Base-by-base conservation (phyloP, 1,140 invertebrate species). In the Cryptotermes secundus region DNA sequence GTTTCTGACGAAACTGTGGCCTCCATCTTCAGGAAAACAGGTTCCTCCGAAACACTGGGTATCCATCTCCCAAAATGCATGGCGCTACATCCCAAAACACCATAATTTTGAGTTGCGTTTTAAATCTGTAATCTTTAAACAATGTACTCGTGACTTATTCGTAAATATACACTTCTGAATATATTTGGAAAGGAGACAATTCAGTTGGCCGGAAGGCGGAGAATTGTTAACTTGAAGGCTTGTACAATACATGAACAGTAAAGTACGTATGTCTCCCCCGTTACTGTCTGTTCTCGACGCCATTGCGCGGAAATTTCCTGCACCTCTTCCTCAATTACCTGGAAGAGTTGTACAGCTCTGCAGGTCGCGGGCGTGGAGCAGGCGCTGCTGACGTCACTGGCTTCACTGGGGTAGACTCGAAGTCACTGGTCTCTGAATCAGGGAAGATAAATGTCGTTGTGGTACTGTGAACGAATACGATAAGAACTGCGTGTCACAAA, bases 361-460 rank as follows among this genome's bases (percentile, higher is more conserved):
- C n/a, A 26, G 83, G 34, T 49, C 36, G 26, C 24, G 81, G 81
- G n/a, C 36, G 36, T 19, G 80, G 80, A 0, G 34, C 3, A 0
- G 26, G 80, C 22, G 12, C 38, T 35, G 0, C 16, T 35, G 26
- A 31, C 22, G 36, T 35, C 36, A 26, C 34, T 31, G 22, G 34
- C 34, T 34, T 38, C 10, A 38, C n/a, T 16, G 81, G 53, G 6
- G 42, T 36, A 0, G 81, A 38, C 34, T 85, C 85, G 34, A 83
- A 81, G 80, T 86, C 85, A 35, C 85, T 86, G 31, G 85, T 86
- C 34, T 86, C 85, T 14, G 85, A 86, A 45, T 86, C 85, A 4
- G 85, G 85, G 34, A 86, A 86, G 84, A 86, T 86, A 16, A 72
- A 84, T 14, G n/a, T n/a, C n/a, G 59, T 72, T 22, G 82, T 81